Percentiles rank a stretch among this genome's conserved stretches.
These are phyloP conservation scores for Tragulus kanchil DNA, from an alignment of 2,113 vertebrate species.

Conservation along the genomic window DNA sequence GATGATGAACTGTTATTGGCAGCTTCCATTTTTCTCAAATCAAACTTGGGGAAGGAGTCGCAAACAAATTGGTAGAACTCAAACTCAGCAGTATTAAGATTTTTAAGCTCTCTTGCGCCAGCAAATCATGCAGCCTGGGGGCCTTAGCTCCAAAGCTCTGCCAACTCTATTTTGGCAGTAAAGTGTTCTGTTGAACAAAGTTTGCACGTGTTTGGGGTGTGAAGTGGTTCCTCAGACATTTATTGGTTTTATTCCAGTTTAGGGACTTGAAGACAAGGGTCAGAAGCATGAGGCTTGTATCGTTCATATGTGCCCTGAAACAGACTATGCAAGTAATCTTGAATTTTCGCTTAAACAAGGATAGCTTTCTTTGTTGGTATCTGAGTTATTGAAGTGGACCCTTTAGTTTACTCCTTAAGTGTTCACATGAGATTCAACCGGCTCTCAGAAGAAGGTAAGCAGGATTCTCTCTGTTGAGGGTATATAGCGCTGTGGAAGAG, in stretches of 20 bases:
- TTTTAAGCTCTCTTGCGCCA: conserved; percentile 70
- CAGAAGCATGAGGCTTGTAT: conserved; percentile 54
- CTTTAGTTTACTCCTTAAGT: conserved; percentile 59
- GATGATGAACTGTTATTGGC: conserved; percentile 60
- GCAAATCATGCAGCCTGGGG: conserved; percentile 75
- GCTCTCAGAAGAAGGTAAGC: conserved; percentile 51
- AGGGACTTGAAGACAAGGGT: conserved; percentile 69
- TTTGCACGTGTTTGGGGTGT: conserved; percentile 83
- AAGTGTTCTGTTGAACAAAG: conserved; percentile 83
- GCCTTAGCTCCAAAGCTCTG: conserved; percentile 82
- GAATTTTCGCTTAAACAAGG: conserved; percentile 55
- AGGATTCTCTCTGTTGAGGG: background rate
- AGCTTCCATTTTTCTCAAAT: conserved; percentile 52
- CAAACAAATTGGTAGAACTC: conserved; percentile 63
- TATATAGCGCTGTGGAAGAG: background rate
- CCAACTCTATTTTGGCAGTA: conserved; percentile 82
- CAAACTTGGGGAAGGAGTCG: conserved; percentile 58
- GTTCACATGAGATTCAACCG: conserved; percentile 37
- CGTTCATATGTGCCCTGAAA: conserved; percentile 46
- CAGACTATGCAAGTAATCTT: conserved; percentile 8
- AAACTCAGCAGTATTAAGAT: conserved; percentile 71
- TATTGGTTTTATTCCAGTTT: conserved; percentile 76
- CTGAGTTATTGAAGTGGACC: conserved; percentile 41
- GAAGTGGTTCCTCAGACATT: conserved; percentile 79
- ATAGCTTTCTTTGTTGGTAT: conserved; percentile 35